These are phyloP conservation scores for Gymnoscopelus braueri DNA, from an alignment of 2,797 vertebrate species.

Conservation along the genomic window DNA sequence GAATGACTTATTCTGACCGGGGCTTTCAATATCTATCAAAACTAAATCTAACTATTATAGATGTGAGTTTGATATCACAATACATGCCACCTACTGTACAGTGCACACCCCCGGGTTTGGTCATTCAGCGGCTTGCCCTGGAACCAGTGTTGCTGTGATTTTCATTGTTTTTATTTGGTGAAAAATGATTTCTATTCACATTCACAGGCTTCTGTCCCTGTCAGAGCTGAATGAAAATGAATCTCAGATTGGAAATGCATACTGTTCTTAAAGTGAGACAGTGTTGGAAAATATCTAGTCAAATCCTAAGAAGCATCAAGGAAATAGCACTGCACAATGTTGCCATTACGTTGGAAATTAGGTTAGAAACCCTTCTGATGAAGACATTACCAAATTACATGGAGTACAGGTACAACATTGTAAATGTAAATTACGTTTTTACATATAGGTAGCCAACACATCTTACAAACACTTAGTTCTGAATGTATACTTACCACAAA, in stretches of 20 bases:
- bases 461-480: not conserved
- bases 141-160: slow-evolving; percentile 41
- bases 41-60: no score
- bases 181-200: slow-evolving; percentile 9
- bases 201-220: slow-evolving; percentile 18
- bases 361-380: no score
- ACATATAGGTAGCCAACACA: not conserved
- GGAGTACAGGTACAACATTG: not conserved
- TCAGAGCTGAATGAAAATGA: not conserved
- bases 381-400: no score
- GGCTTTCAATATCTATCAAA: slow-evolving; percentile 37
- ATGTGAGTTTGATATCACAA: no score
- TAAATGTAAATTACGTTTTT: not conserved
- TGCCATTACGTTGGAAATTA: no score
- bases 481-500: not conserved
- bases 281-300: no score
- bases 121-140: slow-evolving; percentile 46
- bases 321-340: no score
- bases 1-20: slow-evolving; percentile 45
- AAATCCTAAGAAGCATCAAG: no score
- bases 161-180: slow-evolving; percentile 24
- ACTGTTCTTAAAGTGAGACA: no score
- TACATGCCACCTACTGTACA: no score
- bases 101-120: slow-evolving; percentile 25
- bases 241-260: not conserved